Evolutionary conservation across 1,140 invertebrate genomes (phyloP), one percentile per base, ranked within the genome.

Genomic region (Drosophila chauvacae): DNA sequence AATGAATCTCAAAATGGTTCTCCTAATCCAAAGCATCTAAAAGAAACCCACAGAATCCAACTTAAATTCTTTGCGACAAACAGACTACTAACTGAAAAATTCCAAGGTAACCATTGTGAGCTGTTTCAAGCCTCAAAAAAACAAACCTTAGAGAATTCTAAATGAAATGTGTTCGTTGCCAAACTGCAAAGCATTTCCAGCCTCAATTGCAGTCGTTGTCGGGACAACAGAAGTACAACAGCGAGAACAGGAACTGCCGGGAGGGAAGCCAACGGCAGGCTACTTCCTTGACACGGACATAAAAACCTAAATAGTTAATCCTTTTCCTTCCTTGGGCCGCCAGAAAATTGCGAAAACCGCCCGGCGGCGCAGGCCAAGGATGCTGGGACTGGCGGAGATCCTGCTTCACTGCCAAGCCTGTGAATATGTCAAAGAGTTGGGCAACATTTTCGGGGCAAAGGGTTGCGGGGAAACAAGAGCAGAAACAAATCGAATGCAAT

Each of bases 341-440:
- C 58, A 84, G 64, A 75, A 84, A 72, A 90, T 88, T 84, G 85
- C 74, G 77, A 81, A 85, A 80, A 69, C 44, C 57, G 66, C 75
- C 66, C n/a, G 37, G 50, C 48, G 60, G 76, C 48, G 72, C 72
- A 75, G 58, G 28, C 65, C 66, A 71, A 72, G 66, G 66, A 72
- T 59, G 53, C 69, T 51, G 69, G 6, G 13, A 37, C 20, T 28
- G 28, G 13, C 26, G 16, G 16, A 28, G 16, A 26, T 50, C 47
- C 47, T 18, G 18, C 42, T 44, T 44, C 42, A 1, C 23, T 28
- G 35, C 28, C 78, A 73, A 85, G 78, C 71, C 86, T 90, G 85
- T 84, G 85, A 90, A 90, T 90, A 85, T 90, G 85, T 85, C 86
- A 90, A 90, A 90, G 85, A 90, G 81, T 79, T 85, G 81, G 79